Conservation (phyloP, 2,113 vertebrate species). For the Syngnathus floridae region DNA sequence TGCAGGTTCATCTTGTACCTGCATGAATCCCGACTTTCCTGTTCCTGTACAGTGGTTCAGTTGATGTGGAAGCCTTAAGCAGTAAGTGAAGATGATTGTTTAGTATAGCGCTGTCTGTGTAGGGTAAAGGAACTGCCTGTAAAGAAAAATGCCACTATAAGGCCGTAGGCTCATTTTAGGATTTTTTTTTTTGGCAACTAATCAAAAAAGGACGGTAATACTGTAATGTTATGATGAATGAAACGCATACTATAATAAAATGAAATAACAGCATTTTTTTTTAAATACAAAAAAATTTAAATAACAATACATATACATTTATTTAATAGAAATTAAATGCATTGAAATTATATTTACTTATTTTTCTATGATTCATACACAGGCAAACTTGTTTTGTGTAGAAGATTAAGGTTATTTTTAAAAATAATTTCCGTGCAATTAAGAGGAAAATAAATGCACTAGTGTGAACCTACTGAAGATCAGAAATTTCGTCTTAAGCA, state of each 20-base stretch:
- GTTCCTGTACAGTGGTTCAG: constrained; percentile 40
- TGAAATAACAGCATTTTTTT: too few species aligned
- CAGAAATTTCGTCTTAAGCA: background rate
- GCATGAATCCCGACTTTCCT: constrained; percentile 70
- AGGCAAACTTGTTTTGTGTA: background rate
- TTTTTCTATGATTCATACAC: background rate
- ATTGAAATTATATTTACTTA: background rate
- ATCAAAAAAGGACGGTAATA: background rate
- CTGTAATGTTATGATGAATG: background rate
- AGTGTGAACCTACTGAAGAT: background rate
- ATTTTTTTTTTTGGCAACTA: background rate
- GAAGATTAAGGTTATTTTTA: background rate
- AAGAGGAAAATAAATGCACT: too few species aligned
- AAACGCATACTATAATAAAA: too few species aligned
- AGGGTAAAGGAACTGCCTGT: background rate
- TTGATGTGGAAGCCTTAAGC: background rate
- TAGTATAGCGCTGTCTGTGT: background rate
- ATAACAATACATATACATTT: background rate
- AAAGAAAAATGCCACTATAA: background rate
- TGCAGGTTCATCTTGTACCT: constrained; percentile 62
- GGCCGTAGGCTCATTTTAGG: background rate
- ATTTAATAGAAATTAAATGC: background rate
- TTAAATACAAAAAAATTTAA: background rate
- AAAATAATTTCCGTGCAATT: background rate
- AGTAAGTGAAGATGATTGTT: background rate